Evolutionary conservation across 1,140 invertebrate genomes (phyloP).

Genomic region (Zaprionus ghesquierei): DNA sequence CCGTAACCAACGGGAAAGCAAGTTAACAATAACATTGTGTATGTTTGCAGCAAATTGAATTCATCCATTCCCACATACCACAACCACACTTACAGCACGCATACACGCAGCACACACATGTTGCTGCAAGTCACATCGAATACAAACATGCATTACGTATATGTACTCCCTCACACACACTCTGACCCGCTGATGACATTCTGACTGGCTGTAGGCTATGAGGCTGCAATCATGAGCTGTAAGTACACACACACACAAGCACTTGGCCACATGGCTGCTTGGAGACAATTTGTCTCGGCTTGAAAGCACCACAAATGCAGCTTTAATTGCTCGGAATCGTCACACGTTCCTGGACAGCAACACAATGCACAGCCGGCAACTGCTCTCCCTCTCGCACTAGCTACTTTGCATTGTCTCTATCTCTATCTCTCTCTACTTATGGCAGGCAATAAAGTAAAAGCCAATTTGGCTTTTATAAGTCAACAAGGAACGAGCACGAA

Average conservation of each 20-base stretch:
- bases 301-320: slow-evolving; percentile 32
- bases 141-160: not conserved
- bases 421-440: not conserved
- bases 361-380: slow-evolving; percentile 37
- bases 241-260: not conserved
- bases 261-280: not conserved
- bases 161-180: not conserved
- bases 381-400: not conserved
- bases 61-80: slow-evolving; percentile 27
- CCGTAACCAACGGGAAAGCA: slow-evolving; percentile 59
- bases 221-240: slow-evolving; percentile 54
- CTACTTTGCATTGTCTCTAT: not conserved
- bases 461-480: slow-evolving; percentile 42
- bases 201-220: slow-evolving; percentile 37
- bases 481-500: not conserved
- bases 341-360: slow-evolving; percentile 18
- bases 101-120: not conserved
- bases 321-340: slow-evolving; percentile 58
- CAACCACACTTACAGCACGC: not conserved
- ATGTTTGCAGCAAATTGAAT: slow-evolving; percentile 64
- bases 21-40: slow-evolving; percentile 47
- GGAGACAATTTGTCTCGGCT: slow-evolving; percentile 44
- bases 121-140: slow-evolving; percentile 17
- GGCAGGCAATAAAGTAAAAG: slow-evolving; percentile 28
- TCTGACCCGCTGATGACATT: slow-evolving; percentile 16